Evolutionary conservation across 2,888 invertebrate genomes (phyloP).

Genomic region (Tipula lateralis): DNA sequence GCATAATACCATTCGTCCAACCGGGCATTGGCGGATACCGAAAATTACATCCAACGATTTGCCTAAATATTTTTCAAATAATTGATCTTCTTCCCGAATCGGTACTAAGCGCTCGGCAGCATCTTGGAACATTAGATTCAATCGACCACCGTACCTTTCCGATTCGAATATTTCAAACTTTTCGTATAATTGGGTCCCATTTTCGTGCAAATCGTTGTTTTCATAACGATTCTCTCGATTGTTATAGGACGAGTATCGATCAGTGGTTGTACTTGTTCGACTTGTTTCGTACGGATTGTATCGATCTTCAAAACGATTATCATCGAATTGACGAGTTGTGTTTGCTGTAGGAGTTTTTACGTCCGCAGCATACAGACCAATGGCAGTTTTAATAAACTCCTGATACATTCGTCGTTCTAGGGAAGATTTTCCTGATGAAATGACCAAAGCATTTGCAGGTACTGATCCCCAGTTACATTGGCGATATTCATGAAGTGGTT

Average conservation of each 20-base stretch:
- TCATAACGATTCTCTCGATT: constrained; percentile 39
- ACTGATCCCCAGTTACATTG: constrained; percentile 81
- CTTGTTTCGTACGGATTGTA: constrained; percentile 29
- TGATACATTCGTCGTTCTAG: constrained; percentile 42
- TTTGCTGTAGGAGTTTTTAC: neutral
- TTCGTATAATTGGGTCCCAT: constrained; percentile 49
- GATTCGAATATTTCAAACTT: constrained; percentile 72
- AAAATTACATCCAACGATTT: constrained; percentile 64
- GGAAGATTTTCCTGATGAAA: constrained; percentile 67
- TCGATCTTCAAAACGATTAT: neutral
- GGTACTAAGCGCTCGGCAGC: constrained; percentile 60
- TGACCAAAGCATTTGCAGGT: constrained; percentile 78
- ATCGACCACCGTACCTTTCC: constrained; percentile 60
- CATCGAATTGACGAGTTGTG: neutral
- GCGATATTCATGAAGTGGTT: constrained; percentile 62
- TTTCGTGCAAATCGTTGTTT: constrained; percentile 36
- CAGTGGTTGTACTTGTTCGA: constrained; percentile 37
- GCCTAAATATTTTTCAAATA: constrained; percentile 68
- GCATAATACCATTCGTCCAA: constrained; percentile 78
- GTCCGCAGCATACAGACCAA: neutral
- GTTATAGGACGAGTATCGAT: constrained; percentile 33
- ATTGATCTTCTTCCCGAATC: constrained; percentile 69
- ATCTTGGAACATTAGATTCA: constrained; percentile 78
- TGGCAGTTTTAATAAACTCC: neutral
- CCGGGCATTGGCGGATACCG: constrained; percentile 76